Conservation (phyloP, 2,888 invertebrate genomes). For the Hybos culiciformis region DNA sequence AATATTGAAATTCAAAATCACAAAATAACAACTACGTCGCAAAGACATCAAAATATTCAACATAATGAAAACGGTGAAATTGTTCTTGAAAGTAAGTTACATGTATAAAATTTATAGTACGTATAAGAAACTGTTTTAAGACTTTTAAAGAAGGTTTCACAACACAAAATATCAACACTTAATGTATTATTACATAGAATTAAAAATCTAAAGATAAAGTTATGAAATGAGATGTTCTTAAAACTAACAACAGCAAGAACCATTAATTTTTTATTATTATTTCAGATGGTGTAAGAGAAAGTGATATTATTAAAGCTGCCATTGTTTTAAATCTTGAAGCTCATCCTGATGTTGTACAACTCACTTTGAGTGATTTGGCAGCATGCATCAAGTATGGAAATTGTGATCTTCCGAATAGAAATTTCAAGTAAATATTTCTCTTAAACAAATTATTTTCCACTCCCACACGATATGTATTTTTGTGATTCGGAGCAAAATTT, state of each 20-base stretch:
- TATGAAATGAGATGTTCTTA: too few relatives aligned
- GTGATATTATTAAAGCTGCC: conserved; percentile 37
- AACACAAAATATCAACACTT: too few relatives aligned
- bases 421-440: conserved; percentile 34
- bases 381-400: conserved; percentile 39
- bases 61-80: conserved; percentile 44
- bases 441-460: neutral
- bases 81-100: conserved; percentile 41
- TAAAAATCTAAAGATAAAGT: too few relatives aligned
- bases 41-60: conserved; percentile 39
- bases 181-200: too few relatives aligned
- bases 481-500: neutral
- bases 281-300: conserved; percentile 30
- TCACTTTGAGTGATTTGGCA: conserved; percentile 36
- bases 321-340: conserved; percentile 28
- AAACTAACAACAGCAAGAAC: too few relatives aligned
- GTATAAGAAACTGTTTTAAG: neutral
- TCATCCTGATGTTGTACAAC: conserved; percentile 27
- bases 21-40: conserved; percentile 17
- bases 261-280: conserved; percentile 1
- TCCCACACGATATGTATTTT: neutral
- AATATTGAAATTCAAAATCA: conserved; percentile 22
- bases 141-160: too few relatives aligned
- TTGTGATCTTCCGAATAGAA: conserved; percentile 38
- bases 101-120: neutral